Conservation (phyloP, 2,888 invertebrate species). For the Xanthostigma xanthostigma region DNA sequence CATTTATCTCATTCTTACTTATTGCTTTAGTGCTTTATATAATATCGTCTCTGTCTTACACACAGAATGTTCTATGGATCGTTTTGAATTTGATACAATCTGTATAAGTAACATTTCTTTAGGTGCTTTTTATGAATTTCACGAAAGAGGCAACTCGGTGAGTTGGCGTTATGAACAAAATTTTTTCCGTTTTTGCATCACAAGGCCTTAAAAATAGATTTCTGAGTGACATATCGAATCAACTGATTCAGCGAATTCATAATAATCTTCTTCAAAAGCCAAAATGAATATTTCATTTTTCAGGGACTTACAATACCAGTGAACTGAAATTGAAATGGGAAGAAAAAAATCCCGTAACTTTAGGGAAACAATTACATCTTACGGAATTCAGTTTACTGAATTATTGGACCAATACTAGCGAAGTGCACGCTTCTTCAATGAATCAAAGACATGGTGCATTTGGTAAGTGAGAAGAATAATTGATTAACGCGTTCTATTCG, state of each 20-base stretch:
- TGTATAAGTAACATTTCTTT: neutral
- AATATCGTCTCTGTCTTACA: no score
- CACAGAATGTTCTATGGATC: no score
- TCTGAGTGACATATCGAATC: no score
- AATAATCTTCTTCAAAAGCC: no score
- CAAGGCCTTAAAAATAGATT: no score
- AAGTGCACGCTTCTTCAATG: slow-evolving; percentile 49
- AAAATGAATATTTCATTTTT: slow-evolving; percentile 17
- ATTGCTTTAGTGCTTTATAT: no score
- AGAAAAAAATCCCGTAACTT: slow-evolving; percentile 51
- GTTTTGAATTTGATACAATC: no score
- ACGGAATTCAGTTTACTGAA: slow-evolving; percentile 64
- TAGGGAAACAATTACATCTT: slow-evolving; percentile 61
- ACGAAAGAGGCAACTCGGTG: no score
- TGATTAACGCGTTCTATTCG: neutral
- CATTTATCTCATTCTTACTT: no score
- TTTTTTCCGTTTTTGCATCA: neutral
- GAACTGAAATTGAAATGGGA: slow-evolving; percentile 66
- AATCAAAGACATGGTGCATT: slow-evolving; percentile 31
- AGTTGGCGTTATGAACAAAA: no score
- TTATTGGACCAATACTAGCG: slow-evolving; percentile 55
- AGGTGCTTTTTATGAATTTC: neutral
- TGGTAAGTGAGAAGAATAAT: slow-evolving; percentile 14
- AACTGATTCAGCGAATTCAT: no score
- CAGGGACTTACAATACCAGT: slow-evolving; percentile 71